Base-by-base conservation (phyloP, 2,888 invertebrate genomes). In the Camptogramma bilineatum region DNA sequence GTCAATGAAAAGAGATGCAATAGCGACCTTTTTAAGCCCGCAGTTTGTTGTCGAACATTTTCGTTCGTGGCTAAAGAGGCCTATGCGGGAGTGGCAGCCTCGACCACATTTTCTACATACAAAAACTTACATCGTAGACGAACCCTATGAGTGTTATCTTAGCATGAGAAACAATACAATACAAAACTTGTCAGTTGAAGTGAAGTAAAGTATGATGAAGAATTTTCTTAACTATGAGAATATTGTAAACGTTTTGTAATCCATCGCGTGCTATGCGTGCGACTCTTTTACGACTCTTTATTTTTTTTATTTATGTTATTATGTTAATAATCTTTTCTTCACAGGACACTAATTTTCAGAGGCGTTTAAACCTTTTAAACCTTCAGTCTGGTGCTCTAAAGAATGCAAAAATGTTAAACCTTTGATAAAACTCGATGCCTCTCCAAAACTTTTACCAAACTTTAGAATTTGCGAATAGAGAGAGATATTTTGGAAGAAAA, bases 261-360 rank as follows among this genome's bases (percentile, higher is more conserved):
- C 13, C 34, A 44, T 51, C 52, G 46, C 16, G n/a, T 39, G 34
- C 47, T 53, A 24, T 48, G 47, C 52, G 53, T 53, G 52, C 39
- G 28, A 9, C 34, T 39, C 34, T 39, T n/a, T n/a, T n/a, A n/a
- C n/a, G n/a, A n/a, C 34, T 39, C 13, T 39, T 39, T 39, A 13
- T 4, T 10, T 0, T 39, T 44, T 44, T 17, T 3, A n/a, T 42
- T 1, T 42, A n/a, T 13, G n/a, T 52, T 19, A 7, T n/a, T 19
- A 8, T 42, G 21, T 9, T 53, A 19, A 18, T 52, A 39, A 52
- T 4, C 9, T 19, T 19, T 52, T 52, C 18, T 52, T 39, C 52
- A 19, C 52, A 52, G 52, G 52, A 39, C 24, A 19, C 19, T 13
- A 4, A 13, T 21, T 19, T 48, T 48, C 13, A 39, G 4, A 13